Base-by-base conservation (phyloP, 2,888 invertebrate species). In the Acanthoscelides obtectus region DNA sequence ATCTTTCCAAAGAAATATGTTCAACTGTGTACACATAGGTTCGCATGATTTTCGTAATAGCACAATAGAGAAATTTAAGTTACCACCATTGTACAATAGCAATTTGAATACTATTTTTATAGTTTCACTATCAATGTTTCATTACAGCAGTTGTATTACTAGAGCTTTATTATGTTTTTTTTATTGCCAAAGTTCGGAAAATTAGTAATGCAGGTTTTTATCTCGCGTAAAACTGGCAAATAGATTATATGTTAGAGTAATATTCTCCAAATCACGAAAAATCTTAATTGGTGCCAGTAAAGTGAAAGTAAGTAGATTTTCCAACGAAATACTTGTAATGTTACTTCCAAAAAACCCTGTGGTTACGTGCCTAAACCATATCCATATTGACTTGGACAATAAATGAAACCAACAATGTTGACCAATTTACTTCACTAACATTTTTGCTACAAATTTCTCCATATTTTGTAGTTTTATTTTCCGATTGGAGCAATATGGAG, bases 1-100 rank as follows among this genome's bases (percentile, higher is more conserved):
- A 21, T 83, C 84, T 12, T 78, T 81, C 69, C 84, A 83, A 75
- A 79, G 84, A 70, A 79, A 81, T 71, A 66, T 82, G 65, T 79
- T 83, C 70, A 78, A 80, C 69, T 75, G 82, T 27, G 71, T 81
- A 68, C 81, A 83, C 72, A 75, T 80, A 20, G 70, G 76, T 25
- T 75, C 75, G 0, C 75, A 80, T 22, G 68, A 71, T 67, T 74
- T 74, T 64, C 68, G 45, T 63, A 71, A 74, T 22, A 70, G 22
- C 66, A 70, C 72, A 1, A 66, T 71, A n/a, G 73, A 72, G 21
- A 80, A 76, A 72, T 83, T 83, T 72, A 81, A 80, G 79, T 78
- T 83, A 73, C 82, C 82, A 0, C 83, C 83, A 20, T 74, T 83
- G 20, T 79, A 81, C 75, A 82, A 81, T 76, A 78, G 76, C 68